Percentiles rank a stretch among this genome's conserved stretches.
Conservation (phyloP, 2,113 vertebrate species). For the Embiotoca jacksoni region DNA sequence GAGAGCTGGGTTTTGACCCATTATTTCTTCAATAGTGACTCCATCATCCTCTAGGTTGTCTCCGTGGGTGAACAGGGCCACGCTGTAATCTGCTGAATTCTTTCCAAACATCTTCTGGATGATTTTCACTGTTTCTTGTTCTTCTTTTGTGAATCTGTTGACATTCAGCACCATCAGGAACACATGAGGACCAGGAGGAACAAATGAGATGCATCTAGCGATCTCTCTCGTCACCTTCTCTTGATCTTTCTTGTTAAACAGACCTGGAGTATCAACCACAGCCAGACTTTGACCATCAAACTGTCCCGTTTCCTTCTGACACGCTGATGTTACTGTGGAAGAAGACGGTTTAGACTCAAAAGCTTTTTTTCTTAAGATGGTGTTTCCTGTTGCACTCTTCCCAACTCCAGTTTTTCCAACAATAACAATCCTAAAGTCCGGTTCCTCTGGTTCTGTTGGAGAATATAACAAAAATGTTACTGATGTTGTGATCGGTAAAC, state of each 20-base stretch:
- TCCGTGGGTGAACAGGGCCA: too few species aligned
- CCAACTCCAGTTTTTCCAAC: too few species aligned
- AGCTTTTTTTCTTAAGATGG: too few species aligned
- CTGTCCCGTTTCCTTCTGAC: not conserved
- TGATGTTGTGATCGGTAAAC: too few species aligned
- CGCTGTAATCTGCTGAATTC: not conserved
- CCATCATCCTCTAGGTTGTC: too few species aligned
- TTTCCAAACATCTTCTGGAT: not conserved
- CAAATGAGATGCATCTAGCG: not conserved
- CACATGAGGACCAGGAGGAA: not conserved
- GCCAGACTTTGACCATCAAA: not conserved
- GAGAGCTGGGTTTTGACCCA: not conserved
- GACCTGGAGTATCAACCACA: not conserved
- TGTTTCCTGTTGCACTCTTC: too few species aligned
- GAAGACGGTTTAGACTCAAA: too few species aligned
- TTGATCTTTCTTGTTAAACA: not conserved
- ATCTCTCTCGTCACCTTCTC: not conserved
- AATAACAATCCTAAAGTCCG: too few species aligned
- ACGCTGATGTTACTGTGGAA: not conserved
- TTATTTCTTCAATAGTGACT: not conserved
- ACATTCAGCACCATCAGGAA: not conserved
- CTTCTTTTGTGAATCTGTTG: not conserved
- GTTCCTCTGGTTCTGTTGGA: too few species aligned
- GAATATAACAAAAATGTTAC: too few species aligned
- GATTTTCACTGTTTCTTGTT: slow-evolving; percentile 2